Conservation (phyloP, 2,888 invertebrate genomes). For the Alsophila aescularia region DNA sequence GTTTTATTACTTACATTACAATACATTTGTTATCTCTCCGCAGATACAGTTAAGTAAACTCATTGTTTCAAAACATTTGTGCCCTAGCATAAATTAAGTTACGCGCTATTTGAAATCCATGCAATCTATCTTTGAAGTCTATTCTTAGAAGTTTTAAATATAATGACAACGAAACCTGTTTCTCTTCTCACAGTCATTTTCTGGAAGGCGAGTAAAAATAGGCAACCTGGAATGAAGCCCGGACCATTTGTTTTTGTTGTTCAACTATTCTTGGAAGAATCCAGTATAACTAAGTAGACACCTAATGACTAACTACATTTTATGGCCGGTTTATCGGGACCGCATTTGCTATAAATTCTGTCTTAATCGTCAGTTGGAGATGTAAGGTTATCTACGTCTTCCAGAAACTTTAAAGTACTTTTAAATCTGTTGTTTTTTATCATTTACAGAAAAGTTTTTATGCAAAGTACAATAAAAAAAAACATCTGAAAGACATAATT, state of each 20-base stretch:
- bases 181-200: not conserved
- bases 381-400: not conserved
- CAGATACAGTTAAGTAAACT: not conserved
- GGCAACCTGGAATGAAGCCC: conserved; percentile 9
- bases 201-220: conserved; percentile 16
- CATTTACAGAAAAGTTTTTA: too few species aligned
- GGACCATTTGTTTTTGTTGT: conserved; percentile 7
- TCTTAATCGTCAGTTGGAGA: not conserved
- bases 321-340: too few species aligned
- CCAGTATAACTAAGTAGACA: not conserved
- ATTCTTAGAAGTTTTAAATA: not conserved
- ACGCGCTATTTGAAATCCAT: too few species aligned
- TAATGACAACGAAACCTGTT: conserved; percentile 2
- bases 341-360: too few species aligned
- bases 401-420: not conserved
- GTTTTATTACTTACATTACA: too few species aligned
- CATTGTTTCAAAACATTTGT: not conserved
- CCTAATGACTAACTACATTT: too few species aligned
- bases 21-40: too few species aligned
- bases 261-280: conserved; percentile 1
- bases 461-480: too few species aligned
- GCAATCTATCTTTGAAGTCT: not conserved
- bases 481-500: too few species aligned
- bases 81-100: too few species aligned
- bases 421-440: too few species aligned